Percentiles rank a stretch among this genome's conserved stretches.
These are phyloP conservation scores for Eupithecia subfuscata DNA, from an alignment of 2,888 invertebrate genomes.

Conservation along the genomic window DNA sequence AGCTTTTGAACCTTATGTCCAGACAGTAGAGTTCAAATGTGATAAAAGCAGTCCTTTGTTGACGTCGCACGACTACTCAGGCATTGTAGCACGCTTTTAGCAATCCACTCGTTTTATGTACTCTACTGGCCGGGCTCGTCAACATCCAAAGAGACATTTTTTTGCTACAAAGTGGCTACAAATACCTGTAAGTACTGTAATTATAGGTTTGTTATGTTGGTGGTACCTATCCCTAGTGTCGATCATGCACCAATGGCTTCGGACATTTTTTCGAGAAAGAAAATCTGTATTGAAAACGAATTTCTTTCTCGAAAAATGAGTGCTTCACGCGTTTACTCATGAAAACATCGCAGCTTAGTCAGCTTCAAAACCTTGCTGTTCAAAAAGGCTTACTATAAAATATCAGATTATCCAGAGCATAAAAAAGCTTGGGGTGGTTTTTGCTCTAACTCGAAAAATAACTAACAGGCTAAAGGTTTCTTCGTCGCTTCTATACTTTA, in stretches of 20 bases:
- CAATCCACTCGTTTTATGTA: constrained; percentile 40
- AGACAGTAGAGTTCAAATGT: constrained; percentile 31
- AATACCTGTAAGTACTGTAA: not conserved
- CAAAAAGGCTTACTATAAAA: too few species aligned
- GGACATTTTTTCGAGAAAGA: not conserved
- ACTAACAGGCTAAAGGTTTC: too few species aligned
- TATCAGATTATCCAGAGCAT: too few species aligned
- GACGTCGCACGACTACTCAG: constrained; percentile 36
- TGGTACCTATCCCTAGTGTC: not conserved
- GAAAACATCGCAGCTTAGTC: constrained; percentile 7
- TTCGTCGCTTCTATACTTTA: too few species aligned
- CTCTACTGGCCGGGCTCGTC: constrained; percentile 28
- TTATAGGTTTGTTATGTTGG: not conserved
- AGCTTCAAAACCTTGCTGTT: too few species aligned
- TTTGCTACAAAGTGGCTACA: constrained; percentile 3
- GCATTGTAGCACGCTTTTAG: constrained; percentile 47
- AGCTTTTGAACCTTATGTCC: constrained; percentile 33
- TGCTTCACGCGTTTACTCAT: not conserved
- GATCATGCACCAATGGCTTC: not conserved
- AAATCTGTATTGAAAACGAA: not conserved
- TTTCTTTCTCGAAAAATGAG: not conserved
- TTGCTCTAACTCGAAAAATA: too few species aligned
- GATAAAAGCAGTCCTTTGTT: constrained; percentile 27
- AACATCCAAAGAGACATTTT: constrained; percentile 9
- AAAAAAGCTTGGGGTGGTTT: too few species aligned